phyloP scores from a whole-genome alignment of 2,113 vertebrate species.

The Petrocephalus zakoni region DNA sequence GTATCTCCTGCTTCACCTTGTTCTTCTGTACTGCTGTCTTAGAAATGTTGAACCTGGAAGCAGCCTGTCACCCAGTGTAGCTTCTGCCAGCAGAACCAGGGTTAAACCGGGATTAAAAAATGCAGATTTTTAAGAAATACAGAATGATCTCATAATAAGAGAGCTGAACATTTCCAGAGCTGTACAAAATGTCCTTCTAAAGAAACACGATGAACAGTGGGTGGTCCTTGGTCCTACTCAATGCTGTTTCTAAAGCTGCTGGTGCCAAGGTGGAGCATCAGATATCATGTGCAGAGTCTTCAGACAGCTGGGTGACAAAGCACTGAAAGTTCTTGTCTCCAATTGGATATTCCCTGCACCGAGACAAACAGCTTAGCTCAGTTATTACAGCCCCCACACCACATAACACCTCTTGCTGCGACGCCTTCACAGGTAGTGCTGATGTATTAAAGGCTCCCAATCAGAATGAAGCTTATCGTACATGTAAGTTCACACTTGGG shows the following conservation, averaged over 20 bases:
- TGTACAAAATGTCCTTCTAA: neutral
- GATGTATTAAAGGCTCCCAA: neutral
- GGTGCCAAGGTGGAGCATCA: neutral
- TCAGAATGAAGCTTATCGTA: neutral
- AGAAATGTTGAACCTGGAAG: too few species aligned
- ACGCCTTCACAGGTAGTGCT: neutral
- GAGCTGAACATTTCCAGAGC: too few species aligned
- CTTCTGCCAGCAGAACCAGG: too few species aligned
- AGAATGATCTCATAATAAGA: too few species aligned
- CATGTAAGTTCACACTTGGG: neutral
- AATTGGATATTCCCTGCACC: slow-evolving; percentile 87
- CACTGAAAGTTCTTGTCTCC: slow-evolving; percentile 95
- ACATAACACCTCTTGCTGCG: too few species aligned
- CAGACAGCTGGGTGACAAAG: slow-evolving; percentile 34
- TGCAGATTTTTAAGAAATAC: too few species aligned
- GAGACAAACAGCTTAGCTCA: slow-evolving; percentile 12
- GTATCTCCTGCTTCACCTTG: too few species aligned
- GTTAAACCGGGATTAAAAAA: too few species aligned
- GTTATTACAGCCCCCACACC: neutral
- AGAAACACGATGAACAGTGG: neutral
- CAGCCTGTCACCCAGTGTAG: too few species aligned
- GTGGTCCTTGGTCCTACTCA: neutral
- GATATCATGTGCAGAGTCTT: neutral
- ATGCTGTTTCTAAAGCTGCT: too few species aligned
- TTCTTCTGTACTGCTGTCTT: too few species aligned